Base-by-base conservation (phyloP, 1,140 invertebrate genomes). In the Ruditapes philippinarum region DNA sequence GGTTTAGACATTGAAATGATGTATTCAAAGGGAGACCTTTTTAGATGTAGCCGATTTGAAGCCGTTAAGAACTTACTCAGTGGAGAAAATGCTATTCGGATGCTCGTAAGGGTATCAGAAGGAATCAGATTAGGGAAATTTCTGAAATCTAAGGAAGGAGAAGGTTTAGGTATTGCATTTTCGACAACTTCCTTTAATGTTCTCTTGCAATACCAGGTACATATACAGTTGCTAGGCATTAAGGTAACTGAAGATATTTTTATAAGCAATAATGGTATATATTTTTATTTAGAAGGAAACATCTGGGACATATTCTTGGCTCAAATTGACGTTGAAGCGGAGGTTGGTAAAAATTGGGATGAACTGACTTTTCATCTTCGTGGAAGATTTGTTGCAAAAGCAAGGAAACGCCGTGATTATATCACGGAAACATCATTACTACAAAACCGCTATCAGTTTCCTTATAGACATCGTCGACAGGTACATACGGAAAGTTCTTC, bases 211-310 rank as follows among this genome's bases (percentile, higher is more conserved):
- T 40, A 54, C 2, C 45, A 51, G 42, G 68, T 74, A 17, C 28
- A 42, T 51, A 49, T 42, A 28, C 38, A 17, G 1, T n/a, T 85
- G 42, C 68, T 85, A 1, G 83, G 83, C 14, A 57, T 85, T 25
- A 54, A 31, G 11, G 68, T n/a, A 51, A 45, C 62, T 19, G 31
- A 2, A 25, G 68, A 85, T 36, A 17, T 73, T 11, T 85, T 74
- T 51, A 57, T 85, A 2, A 73, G 14, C 25, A 65, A 25, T 28
- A 33, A 65, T 60, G 70, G 83, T 51, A 42, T 85, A 36, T 85
- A 74, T 57, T 57, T 85, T 4, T 85, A 85, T 31, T 31, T 76
- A 14, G 83, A 85, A 76, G 68, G 83, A 25, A 85, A 85, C 60
- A 28, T 85, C 1, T 85, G 83, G 68, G 49, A 36, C n/a, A 85